Percentiles rank a stretch among this genome's conserved stretches.
These are phyloP conservation scores for Idris sp. DNA, from an alignment of 1,140 invertebrate genomes.

Conservation along the genomic window DNA sequence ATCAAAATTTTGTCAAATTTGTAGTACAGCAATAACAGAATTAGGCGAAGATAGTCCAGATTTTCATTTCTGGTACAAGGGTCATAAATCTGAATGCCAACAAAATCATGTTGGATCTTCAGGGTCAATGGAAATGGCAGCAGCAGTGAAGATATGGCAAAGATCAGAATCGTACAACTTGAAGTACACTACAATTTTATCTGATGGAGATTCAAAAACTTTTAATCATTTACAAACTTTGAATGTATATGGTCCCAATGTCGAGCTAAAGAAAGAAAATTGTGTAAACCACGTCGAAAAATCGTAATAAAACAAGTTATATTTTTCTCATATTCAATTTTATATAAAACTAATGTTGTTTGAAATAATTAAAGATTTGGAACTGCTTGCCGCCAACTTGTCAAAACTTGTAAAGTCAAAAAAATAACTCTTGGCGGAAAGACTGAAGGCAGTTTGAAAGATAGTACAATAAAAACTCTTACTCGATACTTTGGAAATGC, in stretches of 20 bases:
- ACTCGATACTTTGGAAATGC: too few relatives aligned
- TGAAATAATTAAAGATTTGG: constrained; percentile 6
- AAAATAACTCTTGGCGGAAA: too few relatives aligned
- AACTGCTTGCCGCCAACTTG: constrained; percentile 2
- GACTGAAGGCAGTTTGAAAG: too few relatives aligned
- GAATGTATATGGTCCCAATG: constrained; percentile 1
- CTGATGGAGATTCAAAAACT: constrained; percentile 7
- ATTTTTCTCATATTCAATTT: background rate
- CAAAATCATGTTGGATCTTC: too few relatives aligned
- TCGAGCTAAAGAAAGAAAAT: background rate
- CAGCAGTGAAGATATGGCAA: constrained; percentile 3
- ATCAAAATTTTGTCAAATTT: too few relatives aligned
- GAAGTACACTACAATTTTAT: constrained; percentile 8
- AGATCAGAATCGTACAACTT: constrained; percentile 3
- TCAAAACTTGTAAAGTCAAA: constrained; percentile 5
- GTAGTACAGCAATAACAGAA: too few relatives aligned
- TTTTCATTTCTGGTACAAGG: too few relatives aligned
- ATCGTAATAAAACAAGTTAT: constrained; percentile 2
- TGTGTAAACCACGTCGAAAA: constrained; percentile 10
- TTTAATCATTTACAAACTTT: constrained; percentile 9
- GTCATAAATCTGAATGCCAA: too few relatives aligned
- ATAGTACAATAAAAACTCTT: too few relatives aligned
- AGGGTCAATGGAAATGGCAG: constrained; percentile 5
- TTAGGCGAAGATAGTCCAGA: too few relatives aligned
- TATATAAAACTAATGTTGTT: too few relatives aligned